phyloP scores from a whole-genome alignment of 2,888 invertebrate species.

The Siphlonurus alternatus region DNA sequence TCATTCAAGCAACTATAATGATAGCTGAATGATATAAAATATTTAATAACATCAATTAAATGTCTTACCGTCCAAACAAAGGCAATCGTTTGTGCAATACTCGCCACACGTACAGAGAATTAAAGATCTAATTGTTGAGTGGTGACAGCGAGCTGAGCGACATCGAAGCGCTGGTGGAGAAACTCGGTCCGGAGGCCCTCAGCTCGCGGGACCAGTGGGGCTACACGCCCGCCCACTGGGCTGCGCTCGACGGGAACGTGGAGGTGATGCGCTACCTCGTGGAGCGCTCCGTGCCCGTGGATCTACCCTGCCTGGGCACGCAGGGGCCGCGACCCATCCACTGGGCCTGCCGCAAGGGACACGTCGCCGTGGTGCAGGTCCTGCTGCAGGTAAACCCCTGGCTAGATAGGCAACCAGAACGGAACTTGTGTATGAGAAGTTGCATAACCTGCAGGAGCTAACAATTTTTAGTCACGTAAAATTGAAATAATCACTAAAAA shows the following conservation, averaged over 20 bases:
- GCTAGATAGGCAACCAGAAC: not conserved
- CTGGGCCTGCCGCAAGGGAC: slow-evolving; percentile 88
- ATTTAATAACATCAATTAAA: no score
- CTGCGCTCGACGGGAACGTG: slow-evolving; percentile 76
- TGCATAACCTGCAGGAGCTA: not conserved
- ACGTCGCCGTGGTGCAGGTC: slow-evolving; percentile 71
- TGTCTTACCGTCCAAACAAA: no score
- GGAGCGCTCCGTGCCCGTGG: slow-evolving; percentile 66
- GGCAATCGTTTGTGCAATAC: no score
- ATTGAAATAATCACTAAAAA: no score
- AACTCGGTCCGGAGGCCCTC: slow-evolving; percentile 53
- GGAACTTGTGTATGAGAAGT: not conserved
- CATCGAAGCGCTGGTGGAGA: slow-evolving; percentile 69
- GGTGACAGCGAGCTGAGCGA: slow-evolving; percentile 56
- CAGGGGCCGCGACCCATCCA: slow-evolving; percentile 84
- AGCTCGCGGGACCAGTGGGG: slow-evolving; percentile 79
- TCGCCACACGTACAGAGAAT: no score
- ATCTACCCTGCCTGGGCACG: slow-evolving; percentile 71
- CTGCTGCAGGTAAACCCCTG: slow-evolving; percentile 29
- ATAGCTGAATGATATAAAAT: no score
- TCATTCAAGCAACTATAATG: no score
- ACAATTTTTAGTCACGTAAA: no score
- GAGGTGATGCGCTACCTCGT: slow-evolving; percentile 74
- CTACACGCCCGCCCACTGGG: slow-evolving; percentile 88
- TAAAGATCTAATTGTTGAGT: no score